These are phyloP conservation scores for Vanessa atalanta DNA, from an alignment of 1,140 invertebrate genomes.

Conservation along the genomic window DNA sequence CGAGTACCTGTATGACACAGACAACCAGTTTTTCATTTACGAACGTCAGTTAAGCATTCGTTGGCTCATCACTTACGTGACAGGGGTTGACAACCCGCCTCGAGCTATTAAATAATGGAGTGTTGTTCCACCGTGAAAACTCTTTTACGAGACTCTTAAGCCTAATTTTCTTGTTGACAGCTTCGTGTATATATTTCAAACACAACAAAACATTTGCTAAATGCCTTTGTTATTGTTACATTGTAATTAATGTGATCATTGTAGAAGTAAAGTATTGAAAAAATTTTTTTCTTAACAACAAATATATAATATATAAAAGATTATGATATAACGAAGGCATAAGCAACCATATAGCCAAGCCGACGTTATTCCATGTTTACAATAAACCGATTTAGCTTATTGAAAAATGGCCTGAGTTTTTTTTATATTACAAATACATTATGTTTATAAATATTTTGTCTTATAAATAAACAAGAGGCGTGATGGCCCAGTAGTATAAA, in stretches of 20 bases:
- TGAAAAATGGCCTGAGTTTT: too few species aligned
- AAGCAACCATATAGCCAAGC: too few species aligned
- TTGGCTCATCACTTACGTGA: slow-evolving; percentile 20
- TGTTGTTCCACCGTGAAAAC: slow-evolving; percentile 11
- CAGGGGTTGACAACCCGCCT: slow-evolving; percentile 25
- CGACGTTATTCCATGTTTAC: too few species aligned
- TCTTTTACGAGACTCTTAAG: slow-evolving; percentile 13
- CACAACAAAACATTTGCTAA: not conserved
- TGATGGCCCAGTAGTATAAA: too few species aligned
- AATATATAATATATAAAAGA: too few species aligned
- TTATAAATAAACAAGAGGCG: too few species aligned
- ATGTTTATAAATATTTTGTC: too few species aligned
- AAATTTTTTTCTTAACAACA: too few species aligned
- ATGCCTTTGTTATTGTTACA: not conserved
- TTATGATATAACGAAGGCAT: too few species aligned
- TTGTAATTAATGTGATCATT: not conserved
- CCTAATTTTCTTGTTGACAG: slow-evolving; percentile 16
- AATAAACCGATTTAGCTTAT: too few species aligned
- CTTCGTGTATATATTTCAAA: not conserved
- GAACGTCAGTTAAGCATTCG: slow-evolving; percentile 12
- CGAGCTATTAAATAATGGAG: slow-evolving; percentile 22
- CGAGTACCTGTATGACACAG: not conserved
- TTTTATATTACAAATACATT: too few species aligned
- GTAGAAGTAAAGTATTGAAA: too few species aligned
- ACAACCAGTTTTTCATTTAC: slow-evolving; percentile 20